Evolutionary conservation across 2,113 vertebrate genomes (phyloP), one percentile per base, ranked within the genome.

Genomic region (Scartelaos histophorus): DNA sequence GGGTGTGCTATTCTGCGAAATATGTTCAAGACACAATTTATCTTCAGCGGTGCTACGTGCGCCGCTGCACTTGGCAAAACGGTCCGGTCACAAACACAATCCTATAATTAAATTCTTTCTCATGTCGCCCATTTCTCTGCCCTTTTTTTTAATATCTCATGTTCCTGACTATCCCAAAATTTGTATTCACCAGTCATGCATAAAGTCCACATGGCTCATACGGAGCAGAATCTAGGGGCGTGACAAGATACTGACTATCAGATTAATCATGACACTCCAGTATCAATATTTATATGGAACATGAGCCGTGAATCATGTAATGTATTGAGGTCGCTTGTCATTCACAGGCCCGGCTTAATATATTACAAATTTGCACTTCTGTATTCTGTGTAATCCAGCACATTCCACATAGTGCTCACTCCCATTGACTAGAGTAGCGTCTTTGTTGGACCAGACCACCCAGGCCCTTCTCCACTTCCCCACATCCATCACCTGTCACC

Each of bases 81-180:
- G 2, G 24, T 72, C 61, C 65, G 69, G 46, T 34, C 65, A 16
- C 15, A 45, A n/a, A 71, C 74, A 58, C 73, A 77, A 74, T 76
- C 58, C 67, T 75, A 84, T 76, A 62, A 73, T 79, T 56, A 70
- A 69, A 66, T 71, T 75, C 69, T 65, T 45, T 54, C 21, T 19
- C 60, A 38, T 71, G 65, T 72, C 67, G 10, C 67, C 53, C 70
- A 1, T 69, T 53, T 70, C 61, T n/a, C 67, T 68, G 74, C 38
- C 49, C 47, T 51, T 84, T 29, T 84, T 29, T 72, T 84, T 69
- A 75, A 51, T 19, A 51, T 51, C 49, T 17, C 16, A 17, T 51
- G 15, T 51, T 51, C 15, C 4, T 17, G 38, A 47, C 15, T 4
- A 47, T 15, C 15, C 46, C 46, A 47, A 47, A 47, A 16, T 43